A percentile compares a stretch with the other conserved stretches of the same genome.
These are phyloP conservation scores for Creontiades dilutus DNA, from an alignment of 2,888 invertebrate genomes.

Conservation along the genomic window DNA sequence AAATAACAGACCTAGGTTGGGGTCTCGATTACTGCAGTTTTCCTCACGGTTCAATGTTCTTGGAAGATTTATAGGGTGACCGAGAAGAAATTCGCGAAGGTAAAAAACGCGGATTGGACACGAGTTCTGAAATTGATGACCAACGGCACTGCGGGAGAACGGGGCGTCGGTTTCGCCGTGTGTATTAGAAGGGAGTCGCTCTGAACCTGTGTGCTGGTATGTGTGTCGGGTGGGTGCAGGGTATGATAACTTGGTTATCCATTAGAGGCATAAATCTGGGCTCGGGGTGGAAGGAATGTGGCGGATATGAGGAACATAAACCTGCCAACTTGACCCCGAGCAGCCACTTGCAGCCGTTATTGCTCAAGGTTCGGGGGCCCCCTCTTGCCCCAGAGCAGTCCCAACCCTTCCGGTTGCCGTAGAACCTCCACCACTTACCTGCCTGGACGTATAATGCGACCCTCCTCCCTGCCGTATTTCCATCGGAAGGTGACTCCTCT, in stretches of 20 bases:
- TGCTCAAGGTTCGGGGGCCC: slow-evolving; percentile 27
- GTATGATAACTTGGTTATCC: slow-evolving; percentile 68
- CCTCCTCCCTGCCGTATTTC: neutral
- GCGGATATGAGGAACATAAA: slow-evolving; percentile 70
- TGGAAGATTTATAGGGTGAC: neutral
- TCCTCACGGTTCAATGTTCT: neutral
- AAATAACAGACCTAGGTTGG: too few species aligned
- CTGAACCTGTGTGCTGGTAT: neutral
- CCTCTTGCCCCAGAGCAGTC: neutral
- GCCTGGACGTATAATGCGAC: neutral
- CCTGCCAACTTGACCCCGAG: slow-evolving; percentile 60
- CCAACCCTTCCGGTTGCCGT: neutral
- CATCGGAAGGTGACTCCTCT: too few species aligned
- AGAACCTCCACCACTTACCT: slow-evolving; percentile 18
- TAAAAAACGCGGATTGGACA: neutral
- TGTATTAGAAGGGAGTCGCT: neutral
- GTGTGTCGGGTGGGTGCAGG: neutral
- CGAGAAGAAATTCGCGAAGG: neutral
- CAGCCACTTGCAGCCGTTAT: slow-evolving; percentile 59
- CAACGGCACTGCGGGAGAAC: slow-evolving; percentile 28
- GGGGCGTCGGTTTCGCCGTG: neutral
- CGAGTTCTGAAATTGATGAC: neutral
- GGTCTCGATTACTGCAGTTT: too few species aligned
- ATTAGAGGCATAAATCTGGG: slow-evolving; percentile 67
- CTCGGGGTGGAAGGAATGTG: slow-evolving; percentile 59